A percentile compares a stretch with the other conserved stretches of the same genome.
These are phyloP conservation scores for Varanus komodoensis DNA, from an alignment of 2,113 vertebrate genomes.

Conservation along the genomic window DNA sequence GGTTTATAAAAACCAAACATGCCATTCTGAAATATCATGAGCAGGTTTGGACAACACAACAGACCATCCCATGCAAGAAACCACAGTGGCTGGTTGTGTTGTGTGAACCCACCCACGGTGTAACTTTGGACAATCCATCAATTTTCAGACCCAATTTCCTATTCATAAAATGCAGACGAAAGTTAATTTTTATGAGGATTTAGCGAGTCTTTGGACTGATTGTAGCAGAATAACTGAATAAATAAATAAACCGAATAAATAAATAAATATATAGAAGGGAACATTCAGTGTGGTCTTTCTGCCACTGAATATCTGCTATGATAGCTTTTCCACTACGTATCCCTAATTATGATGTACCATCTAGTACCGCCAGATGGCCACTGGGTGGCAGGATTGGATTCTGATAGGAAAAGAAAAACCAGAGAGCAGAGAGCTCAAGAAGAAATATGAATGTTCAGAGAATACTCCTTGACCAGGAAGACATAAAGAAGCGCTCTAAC, in stretches of 20 bases:
- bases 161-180: neutral
- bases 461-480: slow-evolving; percentile 14
- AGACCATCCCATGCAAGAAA: no score
- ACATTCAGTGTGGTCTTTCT: neutral
- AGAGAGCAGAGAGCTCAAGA: neutral
- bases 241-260: no score
- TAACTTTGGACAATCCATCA: neutral
- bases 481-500: neutral
- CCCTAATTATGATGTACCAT: rapidly evolving
- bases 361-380: neutral
- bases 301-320: neutral
- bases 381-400: neutral
- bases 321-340: neutral
- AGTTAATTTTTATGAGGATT: neutral
- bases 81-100: no score
- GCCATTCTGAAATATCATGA: no score
- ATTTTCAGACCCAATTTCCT: neutral
- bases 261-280: neutral
- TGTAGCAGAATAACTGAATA: no score
- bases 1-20: no score
- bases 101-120: neutral
- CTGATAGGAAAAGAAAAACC: neutral
- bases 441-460: neutral
- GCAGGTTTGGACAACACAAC: no score
- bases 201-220: neutral